These are phyloP conservation scores for Centrocercus urophasianus DNA, from an alignment of 2,113 vertebrate species.

Conservation along the genomic window DNA sequence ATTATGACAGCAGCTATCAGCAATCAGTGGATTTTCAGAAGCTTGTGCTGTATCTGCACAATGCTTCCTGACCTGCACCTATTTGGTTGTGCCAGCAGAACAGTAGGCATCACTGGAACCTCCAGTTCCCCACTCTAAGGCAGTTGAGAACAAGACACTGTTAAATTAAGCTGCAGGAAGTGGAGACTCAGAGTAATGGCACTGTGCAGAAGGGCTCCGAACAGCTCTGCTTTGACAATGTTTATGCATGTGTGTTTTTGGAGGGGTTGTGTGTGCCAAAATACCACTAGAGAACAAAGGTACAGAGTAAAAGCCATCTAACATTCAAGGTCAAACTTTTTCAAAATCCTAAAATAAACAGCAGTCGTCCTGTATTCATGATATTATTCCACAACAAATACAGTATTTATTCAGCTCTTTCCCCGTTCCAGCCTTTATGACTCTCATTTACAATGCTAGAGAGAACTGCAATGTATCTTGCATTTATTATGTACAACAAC, in stretches of 20 bases:
- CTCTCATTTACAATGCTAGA: not conserved
- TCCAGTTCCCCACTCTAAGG: not conserved
- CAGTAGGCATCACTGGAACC: not conserved
- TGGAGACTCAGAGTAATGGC: not conserved
- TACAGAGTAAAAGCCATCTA: not conserved
- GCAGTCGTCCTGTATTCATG: not conserved
- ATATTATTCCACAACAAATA: not conserved
- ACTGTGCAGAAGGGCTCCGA: not conserved
- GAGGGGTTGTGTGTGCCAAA: not conserved
- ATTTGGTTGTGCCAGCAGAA: not conserved
- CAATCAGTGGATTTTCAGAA: not conserved
- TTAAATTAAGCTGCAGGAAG: not conserved
- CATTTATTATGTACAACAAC: not conserved
- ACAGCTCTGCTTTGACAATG: not conserved
- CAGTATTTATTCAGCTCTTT: not conserved
- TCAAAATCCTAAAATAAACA: not conserved
- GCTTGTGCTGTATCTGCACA: not conserved
- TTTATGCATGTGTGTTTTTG: not conserved
- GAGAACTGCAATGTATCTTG: not conserved
- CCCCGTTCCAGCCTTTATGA: not conserved
- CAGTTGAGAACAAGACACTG: not conserved
- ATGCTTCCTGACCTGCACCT: not conserved
- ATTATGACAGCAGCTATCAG: not conserved
- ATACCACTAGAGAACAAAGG: not conserved
- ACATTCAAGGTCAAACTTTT: not conserved